Evolutionary conservation across 2,797 vertebrate genomes (phyloP).

Genomic region (Enteromius paludinosus): DNA sequence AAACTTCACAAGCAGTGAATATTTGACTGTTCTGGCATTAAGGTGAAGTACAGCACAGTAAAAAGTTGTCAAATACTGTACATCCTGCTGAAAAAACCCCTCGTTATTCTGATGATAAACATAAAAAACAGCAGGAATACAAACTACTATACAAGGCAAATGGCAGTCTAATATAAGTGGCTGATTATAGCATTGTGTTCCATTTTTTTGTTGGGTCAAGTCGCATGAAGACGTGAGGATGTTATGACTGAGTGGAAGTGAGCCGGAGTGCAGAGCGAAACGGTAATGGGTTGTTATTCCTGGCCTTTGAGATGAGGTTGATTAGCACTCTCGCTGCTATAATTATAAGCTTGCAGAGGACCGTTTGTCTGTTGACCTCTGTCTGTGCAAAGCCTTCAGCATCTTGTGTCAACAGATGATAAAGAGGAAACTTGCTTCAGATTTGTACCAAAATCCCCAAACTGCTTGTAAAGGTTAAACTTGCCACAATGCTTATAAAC

Average conservation of each 20-base stretch:
- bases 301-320: slow-evolving; percentile 30
- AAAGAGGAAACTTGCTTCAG: neutral
- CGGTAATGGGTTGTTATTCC: slow-evolving; percentile 4
- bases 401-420: neutral
- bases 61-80: neutral
- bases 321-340: slow-evolving; percentile 4
- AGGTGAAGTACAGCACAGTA: neutral
- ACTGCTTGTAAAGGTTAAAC: neutral
- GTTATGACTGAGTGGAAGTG: slow-evolving; percentile 12
- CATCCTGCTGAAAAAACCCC: neutral
- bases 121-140: neutral
- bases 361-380: slow-evolving; percentile 11
- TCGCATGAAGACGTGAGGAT: neutral
- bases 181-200: neutral
- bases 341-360: slow-evolving; percentile 12
- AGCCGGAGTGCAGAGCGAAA: neutral
- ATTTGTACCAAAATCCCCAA: neutral
- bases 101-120: neutral
- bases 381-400: neutral
- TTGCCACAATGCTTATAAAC: neutral
- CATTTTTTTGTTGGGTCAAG: slow-evolving; percentile 17
- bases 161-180: neutral
- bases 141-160: neutral
- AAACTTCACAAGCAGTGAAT: neutral
- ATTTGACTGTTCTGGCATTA: neutral